Conservation (phyloP, 2,113 vertebrate species). For the Microcebus jonahi region DNA sequence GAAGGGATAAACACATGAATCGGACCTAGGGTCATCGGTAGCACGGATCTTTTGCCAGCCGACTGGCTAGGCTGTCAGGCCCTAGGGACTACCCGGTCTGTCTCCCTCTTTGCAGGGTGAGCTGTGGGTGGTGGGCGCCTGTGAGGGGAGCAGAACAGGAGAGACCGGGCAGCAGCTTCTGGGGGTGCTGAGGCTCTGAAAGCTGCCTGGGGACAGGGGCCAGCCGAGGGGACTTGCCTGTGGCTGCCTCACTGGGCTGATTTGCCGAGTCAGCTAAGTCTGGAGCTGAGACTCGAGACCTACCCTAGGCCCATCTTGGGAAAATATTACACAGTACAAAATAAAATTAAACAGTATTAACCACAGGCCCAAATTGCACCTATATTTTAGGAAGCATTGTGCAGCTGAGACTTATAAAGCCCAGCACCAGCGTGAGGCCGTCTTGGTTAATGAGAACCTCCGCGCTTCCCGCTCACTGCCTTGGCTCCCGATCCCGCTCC, state of each 20-base stretch:
- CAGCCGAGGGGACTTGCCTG: fast-evolving
- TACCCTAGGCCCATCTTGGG: not conserved
- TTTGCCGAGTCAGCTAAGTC: not conserved
- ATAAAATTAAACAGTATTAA: slow-evolving; percentile 65
- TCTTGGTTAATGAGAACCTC: not conserved
- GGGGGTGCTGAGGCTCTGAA: not conserved
- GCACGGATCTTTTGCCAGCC: not conserved
- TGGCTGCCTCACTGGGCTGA: not conserved
- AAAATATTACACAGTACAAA: slow-evolving; percentile 47
- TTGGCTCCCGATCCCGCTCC: fast-evolving
- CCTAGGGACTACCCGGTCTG: not conserved
- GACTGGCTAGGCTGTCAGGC: not conserved
- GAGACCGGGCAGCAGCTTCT: too few relatives aligned
- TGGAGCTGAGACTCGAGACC: not conserved
- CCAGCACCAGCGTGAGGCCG: fast-evolving
- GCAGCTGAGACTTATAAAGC: slow-evolving; percentile 31
- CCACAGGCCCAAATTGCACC: slow-evolving; percentile 66
- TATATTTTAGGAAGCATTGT: slow-evolving; percentile 61
- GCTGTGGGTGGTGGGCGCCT: too few relatives aligned
- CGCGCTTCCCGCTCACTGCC: not conserved
- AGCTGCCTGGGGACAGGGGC: fast-evolving
- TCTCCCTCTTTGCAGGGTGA: not conserved
- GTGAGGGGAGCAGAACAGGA: too few relatives aligned
- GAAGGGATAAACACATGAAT: not conserved
- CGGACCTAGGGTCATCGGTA: fast-evolving